These are phyloP conservation scores for Perithous albicinctus DNA, from an alignment of 2,888 invertebrate genomes.

Conservation along the genomic window DNA sequence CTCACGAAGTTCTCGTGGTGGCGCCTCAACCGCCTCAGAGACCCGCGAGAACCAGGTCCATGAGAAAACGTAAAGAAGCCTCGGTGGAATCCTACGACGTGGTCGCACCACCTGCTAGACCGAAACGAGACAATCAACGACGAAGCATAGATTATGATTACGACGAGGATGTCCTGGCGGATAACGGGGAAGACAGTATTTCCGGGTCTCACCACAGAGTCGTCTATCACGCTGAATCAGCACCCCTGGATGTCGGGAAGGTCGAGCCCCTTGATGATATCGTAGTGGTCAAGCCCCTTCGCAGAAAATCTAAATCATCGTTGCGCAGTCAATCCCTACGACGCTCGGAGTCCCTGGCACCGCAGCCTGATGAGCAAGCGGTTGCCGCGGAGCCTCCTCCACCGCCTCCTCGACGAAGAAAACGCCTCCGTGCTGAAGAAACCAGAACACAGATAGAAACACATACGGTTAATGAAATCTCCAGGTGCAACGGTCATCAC, in stretches of 20 bases:
- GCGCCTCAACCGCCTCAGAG: slow-evolving; percentile 80
- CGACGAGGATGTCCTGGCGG: slow-evolving; percentile 44
- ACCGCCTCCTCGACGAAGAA: slow-evolving; percentile 66
- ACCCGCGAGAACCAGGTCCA: slow-evolving; percentile 76
- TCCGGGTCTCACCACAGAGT: slow-evolving; percentile 76
- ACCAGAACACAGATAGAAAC: not conserved
- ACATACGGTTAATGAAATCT: slow-evolving; percentile 16
- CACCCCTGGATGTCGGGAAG: slow-evolving; percentile 57
- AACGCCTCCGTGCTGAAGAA: slow-evolving; percentile 59
- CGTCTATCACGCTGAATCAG: slow-evolving; percentile 79
- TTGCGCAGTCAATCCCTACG: slow-evolving; percentile 76
- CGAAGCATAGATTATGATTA: slow-evolving; percentile 72
- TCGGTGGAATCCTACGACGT: slow-evolving; percentile 75
- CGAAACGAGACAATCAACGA: slow-evolving; percentile 84
- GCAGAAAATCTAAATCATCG: slow-evolving; percentile 80
- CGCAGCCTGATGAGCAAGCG: slow-evolving; percentile 53
- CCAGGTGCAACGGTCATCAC: slow-evolving; percentile 65
- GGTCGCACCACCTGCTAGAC: slow-evolving; percentile 83
- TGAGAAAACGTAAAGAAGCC: slow-evolving; percentile 77
- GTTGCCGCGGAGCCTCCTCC: slow-evolving; percentile 32
- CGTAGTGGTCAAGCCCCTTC: slow-evolving; percentile 80
- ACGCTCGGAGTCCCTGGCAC: slow-evolving; percentile 64
- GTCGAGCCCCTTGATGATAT: slow-evolving; percentile 81
- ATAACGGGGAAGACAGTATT: slow-evolving; percentile 63
- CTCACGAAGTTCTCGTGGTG: slow-evolving; percentile 84